Conservation (phyloP, 53 echinoderm and acorn worm species). For the Paelopatides confundens region DNA sequence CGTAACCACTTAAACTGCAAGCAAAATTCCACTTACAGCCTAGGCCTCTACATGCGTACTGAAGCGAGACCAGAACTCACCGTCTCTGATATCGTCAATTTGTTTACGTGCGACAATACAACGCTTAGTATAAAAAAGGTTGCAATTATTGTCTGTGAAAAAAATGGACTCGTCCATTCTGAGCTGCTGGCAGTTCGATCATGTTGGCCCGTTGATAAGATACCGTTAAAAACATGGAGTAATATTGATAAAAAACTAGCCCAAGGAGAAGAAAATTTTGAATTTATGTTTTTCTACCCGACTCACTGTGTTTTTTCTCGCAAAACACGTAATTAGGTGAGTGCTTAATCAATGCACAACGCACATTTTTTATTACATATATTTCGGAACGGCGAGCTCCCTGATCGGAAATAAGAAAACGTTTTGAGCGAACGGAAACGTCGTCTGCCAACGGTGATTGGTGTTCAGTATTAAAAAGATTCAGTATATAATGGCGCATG, state of each 20-base stretch:
- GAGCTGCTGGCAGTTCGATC: not conserved
- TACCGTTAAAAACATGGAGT: not conserved
- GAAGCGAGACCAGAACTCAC: conserved; percentile 9
- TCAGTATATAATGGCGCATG: too few relatives aligned
- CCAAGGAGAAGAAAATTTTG: not conserved
- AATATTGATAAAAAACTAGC: not conserved
- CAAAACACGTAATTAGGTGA: not conserved
- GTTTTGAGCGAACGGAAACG: too few relatives aligned
- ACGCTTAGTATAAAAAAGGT: not conserved
- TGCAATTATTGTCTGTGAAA: conserved; percentile 30
- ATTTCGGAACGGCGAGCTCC: too few relatives aligned
- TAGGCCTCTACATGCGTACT: conserved; percentile 32
- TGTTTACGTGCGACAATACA: conserved; percentile 35
- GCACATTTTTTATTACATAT: not conserved
- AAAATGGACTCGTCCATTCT: conserved; percentile 38
- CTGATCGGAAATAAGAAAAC: too few relatives aligned
- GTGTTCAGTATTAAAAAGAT: too few relatives aligned
- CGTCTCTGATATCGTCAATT: conserved; percentile 13
- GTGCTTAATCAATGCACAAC: not conserved
- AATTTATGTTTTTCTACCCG: not conserved
- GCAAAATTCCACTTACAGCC: not conserved
- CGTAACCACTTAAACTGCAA: not conserved
- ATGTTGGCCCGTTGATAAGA: not conserved
- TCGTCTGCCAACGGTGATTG: too few relatives aligned
- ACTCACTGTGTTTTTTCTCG: not conserved